These are phyloP conservation scores for Lichenostomus cassidix DNA, from an alignment of 2,113 vertebrate species.

Conservation along the genomic window DNA sequence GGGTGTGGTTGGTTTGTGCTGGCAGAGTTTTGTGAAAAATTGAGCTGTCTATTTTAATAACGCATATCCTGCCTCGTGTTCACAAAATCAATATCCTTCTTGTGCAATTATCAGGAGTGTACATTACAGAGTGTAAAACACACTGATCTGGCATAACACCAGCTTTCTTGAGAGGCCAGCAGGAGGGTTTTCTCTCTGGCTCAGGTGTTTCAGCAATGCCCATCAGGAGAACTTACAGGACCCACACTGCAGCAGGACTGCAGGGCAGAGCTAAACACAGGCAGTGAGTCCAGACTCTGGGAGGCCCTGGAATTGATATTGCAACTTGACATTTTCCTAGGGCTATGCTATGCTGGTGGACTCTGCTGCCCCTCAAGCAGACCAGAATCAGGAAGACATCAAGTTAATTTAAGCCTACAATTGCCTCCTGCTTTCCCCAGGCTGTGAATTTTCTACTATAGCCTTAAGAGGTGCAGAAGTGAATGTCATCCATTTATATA, in stretches of 20 bases:
- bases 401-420: constrained; percentile 22
- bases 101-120: background rate
- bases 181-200: background rate
- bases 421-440: background rate
- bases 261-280: background rate
- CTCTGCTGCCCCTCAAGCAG: background rate
- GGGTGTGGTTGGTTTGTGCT: background rate
- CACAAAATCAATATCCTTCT: background rate
- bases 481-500: background rate
- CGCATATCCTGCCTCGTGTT: background rate
- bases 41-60: background rate
- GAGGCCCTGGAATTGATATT: background rate
- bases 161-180: background rate
- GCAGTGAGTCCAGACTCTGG: background rate
- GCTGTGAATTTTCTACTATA: background rate
- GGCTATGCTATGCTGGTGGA: background rate
- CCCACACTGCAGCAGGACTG: background rate
- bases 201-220: background rate
- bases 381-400: background rate
- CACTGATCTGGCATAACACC: background rate
- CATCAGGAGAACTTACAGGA: background rate
- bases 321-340: constrained; percentile 37
- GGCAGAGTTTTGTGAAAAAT: background rate
- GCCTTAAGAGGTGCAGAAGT: constrained; percentile 8
- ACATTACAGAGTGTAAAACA: background rate